A percentile compares a stretch with the other conserved stretches of the same genome.
phyloP scores from a whole-genome alignment of 2,113 vertebrate species.

The Amia ocellicauda region DNA sequence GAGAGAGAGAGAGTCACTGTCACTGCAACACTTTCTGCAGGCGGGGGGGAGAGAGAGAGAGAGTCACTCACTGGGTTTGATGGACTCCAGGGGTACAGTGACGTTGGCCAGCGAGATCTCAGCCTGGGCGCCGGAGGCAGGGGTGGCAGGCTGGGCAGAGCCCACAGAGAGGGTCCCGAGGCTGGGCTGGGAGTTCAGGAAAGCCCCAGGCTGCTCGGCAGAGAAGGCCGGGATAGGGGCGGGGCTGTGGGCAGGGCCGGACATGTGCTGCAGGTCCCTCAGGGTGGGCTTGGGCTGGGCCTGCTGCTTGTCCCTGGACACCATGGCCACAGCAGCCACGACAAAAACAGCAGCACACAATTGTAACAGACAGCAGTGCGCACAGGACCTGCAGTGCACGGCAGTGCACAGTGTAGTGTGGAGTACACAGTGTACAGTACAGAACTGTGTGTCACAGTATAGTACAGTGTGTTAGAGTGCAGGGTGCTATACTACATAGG shows the following conservation, averaged over 20 bases:
- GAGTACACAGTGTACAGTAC: too few relatives aligned
- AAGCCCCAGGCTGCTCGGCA: slow-evolving; percentile 45
- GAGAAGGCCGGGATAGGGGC: slow-evolving; percentile 28
- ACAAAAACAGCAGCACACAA: too few relatives aligned
- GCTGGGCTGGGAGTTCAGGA: slow-evolving; percentile 41
- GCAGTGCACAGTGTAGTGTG: too few relatives aligned
- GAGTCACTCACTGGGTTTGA: slow-evolving; percentile 89
- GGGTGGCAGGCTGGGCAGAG: slow-evolving; percentile 21
- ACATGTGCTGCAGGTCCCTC: slow-evolving; percentile 85
- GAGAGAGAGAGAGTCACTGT: too few relatives aligned
- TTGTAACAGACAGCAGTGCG: too few relatives aligned
- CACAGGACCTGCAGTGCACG: too few relatives aligned
- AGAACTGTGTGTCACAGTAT: too few relatives aligned
- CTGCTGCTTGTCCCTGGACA: slow-evolving; percentile 81
- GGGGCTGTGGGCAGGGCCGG: slow-evolving; percentile 38
- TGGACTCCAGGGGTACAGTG: slow-evolving; percentile 87
- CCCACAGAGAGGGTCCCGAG: slow-evolving; percentile 45
- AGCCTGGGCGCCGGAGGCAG: slow-evolving; percentile 38
- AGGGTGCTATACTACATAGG: too few relatives aligned
- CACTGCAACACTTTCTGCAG: too few relatives aligned
- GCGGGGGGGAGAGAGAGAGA: too few relatives aligned
- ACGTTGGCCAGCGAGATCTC: slow-evolving; percentile 78
- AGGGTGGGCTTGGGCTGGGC: slow-evolving; percentile 75
- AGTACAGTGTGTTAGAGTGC: too few relatives aligned
- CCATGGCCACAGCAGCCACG: background rate